These are phyloP conservation scores for Conchocele bisecta DNA, from an alignment of 2,888 invertebrate species.

Conservation along the genomic window DNA sequence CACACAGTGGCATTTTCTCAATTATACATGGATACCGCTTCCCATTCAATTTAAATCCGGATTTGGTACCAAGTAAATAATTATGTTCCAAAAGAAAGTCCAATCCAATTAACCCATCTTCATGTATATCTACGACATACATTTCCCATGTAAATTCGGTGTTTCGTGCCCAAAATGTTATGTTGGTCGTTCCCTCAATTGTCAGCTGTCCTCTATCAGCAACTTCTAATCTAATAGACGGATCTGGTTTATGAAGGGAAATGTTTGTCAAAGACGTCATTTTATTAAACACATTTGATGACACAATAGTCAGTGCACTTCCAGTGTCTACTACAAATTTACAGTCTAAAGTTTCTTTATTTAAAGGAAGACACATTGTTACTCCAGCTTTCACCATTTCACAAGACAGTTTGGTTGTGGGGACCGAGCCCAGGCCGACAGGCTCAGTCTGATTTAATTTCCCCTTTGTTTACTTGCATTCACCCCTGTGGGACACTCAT, in stretches of 20 bases:
- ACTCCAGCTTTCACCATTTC: not conserved
- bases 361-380: not conserved
- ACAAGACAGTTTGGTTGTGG: not conserved
- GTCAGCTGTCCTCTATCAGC: slow-evolving; percentile 12
- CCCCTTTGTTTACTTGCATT: not conserved
- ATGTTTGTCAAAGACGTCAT: not conserved
- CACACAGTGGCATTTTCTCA: not conserved
- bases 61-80: not conserved
- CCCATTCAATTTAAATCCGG: not conserved
- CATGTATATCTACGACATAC: slow-evolving; percentile 26
- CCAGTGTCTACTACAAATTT: slow-evolving; percentile 11
- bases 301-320: not conserved
- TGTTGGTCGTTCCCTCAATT: slow-evolving; percentile 1
- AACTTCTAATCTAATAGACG: slow-evolving; percentile 7
- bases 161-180: slow-evolving; percentile 6
- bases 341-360: not conserved
- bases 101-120: slow-evolving; percentile 37
- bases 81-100: slow-evolving; percentile 10
- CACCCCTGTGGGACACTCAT: not conserved
- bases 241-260: not conserved
- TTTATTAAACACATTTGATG: not conserved
- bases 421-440: slow-evolving; percentile 40
- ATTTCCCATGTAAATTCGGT: slow-evolving; percentile 26
- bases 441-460: slow-evolving; percentile 43
- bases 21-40: slow-evolving; percentile 1